Evolutionary conservation across 2,797 vertebrate genomes (phyloP).

Genomic region (Hafferia zeledoni): DNA sequence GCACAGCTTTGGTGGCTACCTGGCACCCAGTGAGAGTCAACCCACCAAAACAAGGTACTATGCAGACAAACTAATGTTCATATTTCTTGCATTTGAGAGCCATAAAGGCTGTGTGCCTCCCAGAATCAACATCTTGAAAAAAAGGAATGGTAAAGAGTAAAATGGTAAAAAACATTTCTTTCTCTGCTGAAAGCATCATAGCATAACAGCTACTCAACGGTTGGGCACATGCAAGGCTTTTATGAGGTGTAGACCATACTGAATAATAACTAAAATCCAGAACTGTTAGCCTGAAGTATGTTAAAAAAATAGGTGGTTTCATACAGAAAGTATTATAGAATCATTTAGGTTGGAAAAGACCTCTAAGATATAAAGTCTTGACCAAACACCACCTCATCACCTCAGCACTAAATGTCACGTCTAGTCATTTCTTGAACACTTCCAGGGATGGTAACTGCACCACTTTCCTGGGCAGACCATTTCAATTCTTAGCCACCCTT

Average conservation of each 20-base stretch:
- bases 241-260: not conserved
- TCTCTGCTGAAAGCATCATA: not conserved
- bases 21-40: not conserved
- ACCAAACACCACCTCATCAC: not conserved
- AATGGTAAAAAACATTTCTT: not conserved
- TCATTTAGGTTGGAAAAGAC: not conserved
- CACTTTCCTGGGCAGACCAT: not conserved
- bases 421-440: not conserved
- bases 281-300: not conserved
- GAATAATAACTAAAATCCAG: not conserved
- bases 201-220: not conserved
- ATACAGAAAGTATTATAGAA: not conserved
- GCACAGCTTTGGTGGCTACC: not conserved
- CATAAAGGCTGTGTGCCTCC: not conserved
- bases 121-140: not conserved
- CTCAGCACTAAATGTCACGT: not conserved
- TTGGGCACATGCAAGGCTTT: not conserved
- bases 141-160: not conserved
- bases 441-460: not conserved
- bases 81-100: not conserved
- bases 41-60: not conserved
- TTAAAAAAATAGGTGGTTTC: not conserved
- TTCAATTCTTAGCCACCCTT: not conserved
- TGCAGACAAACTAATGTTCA: not conserved
- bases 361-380: not conserved